These are phyloP conservation scores for Dryas iulia DNA, from an alignment of 1,140 invertebrate species.

Conservation along the genomic window DNA sequence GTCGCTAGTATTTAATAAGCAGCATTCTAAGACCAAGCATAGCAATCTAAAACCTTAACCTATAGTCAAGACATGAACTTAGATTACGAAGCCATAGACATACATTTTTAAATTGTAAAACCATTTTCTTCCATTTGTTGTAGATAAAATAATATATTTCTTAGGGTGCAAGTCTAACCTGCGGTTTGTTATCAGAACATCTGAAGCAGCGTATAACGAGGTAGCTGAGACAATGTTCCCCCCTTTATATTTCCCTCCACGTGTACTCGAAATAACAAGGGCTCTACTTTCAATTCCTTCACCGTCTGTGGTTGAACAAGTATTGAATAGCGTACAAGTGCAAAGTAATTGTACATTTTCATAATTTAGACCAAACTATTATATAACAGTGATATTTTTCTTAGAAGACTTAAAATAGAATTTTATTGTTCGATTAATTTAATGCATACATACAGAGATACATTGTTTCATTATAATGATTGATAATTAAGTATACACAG, in stretches of 20 bases:
- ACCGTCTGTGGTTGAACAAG: conserved; percentile 58
- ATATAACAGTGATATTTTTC: not conserved
- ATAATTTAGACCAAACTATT: not conserved
- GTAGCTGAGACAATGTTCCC: conserved; percentile 55
- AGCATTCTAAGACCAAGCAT: too few species aligned
- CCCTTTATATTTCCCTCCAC: conserved; percentile 63
- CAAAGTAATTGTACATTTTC: not conserved
- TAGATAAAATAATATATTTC: conserved; percentile 30
- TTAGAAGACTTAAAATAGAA: not conserved
- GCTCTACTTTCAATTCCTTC: conserved; percentile 73
- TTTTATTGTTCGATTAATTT: too few species aligned
- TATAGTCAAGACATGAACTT: too few species aligned
- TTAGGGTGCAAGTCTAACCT: conserved; percentile 31
- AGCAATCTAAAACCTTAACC: too few species aligned
- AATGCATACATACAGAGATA: too few species aligned
- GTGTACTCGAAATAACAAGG: conserved; percentile 72
- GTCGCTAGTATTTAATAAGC: too few species aligned
- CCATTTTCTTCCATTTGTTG: conserved; percentile 2
- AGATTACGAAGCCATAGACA: too few species aligned
- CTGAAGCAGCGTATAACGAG: conserved; percentile 44
- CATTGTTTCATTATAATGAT: too few species aligned
- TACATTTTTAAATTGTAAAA: not conserved
- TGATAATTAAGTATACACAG: too few species aligned
- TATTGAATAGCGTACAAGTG: conserved; percentile 27
- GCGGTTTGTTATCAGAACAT: conserved; percentile 46